Evolutionary conservation across 2,113 vertebrate species (phyloP).

Genomic region (Psittacara wagleri): DNA sequence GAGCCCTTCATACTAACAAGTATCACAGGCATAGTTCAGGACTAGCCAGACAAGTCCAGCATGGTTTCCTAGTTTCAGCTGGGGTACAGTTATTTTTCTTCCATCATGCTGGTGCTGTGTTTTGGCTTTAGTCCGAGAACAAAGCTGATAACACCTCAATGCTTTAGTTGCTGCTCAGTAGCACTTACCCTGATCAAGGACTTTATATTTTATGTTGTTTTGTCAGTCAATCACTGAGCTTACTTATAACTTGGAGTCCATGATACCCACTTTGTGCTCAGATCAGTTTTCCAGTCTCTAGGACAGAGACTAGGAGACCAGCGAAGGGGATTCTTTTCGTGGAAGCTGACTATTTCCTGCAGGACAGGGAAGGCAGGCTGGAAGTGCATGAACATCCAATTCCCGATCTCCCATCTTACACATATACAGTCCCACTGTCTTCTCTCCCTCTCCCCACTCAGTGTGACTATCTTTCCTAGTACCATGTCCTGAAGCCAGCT

Average conservation of each 20-base stretch:
- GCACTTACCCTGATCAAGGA: neutral
- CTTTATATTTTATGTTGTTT: neutral
- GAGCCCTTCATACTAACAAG: neutral
- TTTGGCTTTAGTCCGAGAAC: neutral
- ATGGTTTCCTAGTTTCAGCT: neutral
- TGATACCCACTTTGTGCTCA: neutral
- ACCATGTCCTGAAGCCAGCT: neutral
- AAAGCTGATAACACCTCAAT: neutral
- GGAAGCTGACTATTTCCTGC: neutral
- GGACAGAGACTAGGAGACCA: neutral
- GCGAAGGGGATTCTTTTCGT: neutral
- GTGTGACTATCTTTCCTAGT: neutral
- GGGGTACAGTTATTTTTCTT: neutral
- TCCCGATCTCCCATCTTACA: fast-evolving
- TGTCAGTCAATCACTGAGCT: neutral
- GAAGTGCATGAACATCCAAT: neutral
- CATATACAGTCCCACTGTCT: fast-evolving
- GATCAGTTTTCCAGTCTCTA: neutral
- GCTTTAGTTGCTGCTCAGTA: neutral
- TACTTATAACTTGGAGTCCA: neutral
- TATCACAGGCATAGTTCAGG: neutral
- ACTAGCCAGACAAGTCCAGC: neutral
- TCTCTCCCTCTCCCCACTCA: neutral
- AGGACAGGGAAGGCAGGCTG: neutral
- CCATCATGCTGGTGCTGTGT: neutral